phyloP scores from a whole-genome alignment of 2,797 vertebrate species.

The Oceanodroma leucorhoa region DNA sequence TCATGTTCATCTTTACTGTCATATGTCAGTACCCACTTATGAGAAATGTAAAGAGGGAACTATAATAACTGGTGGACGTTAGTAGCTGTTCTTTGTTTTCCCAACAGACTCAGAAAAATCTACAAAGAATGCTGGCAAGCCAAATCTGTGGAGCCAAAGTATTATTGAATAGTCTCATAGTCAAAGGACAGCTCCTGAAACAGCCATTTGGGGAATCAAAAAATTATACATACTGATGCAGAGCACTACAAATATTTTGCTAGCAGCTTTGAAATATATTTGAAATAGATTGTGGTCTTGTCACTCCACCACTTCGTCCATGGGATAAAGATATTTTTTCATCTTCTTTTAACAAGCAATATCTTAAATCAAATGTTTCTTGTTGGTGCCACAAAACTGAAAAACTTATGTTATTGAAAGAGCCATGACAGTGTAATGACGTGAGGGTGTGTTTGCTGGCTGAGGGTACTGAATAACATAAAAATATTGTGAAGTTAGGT shows the following conservation, averaged over 20 bases:
- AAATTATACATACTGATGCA: background rate
- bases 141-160: background rate
- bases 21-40: background rate
- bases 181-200: background rate
- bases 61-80: background rate
- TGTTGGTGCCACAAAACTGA: background rate
- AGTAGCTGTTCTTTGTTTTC: background rate
- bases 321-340: background rate
- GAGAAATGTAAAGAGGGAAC: background rate
- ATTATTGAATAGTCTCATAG: background rate
- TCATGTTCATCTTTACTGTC: background rate
- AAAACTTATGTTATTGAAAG: background rate
- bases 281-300: background rate
- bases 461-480: background rate
- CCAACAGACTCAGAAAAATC: background rate
- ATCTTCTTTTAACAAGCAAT: background rate
- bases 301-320: fast-evolving
- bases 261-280: background rate
- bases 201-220: background rate
- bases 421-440: background rate
- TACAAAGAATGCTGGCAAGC: background rate
- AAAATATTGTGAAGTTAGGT: background rate
- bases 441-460: background rate
- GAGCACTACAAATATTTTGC: background rate
- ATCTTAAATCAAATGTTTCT: background rate